Percentiles rank a stretch among this genome's conserved stretches.
These are phyloP conservation scores for Drosophila mayaguana DNA, from an alignment of 2,888 invertebrate species.

Conservation along the genomic window DNA sequence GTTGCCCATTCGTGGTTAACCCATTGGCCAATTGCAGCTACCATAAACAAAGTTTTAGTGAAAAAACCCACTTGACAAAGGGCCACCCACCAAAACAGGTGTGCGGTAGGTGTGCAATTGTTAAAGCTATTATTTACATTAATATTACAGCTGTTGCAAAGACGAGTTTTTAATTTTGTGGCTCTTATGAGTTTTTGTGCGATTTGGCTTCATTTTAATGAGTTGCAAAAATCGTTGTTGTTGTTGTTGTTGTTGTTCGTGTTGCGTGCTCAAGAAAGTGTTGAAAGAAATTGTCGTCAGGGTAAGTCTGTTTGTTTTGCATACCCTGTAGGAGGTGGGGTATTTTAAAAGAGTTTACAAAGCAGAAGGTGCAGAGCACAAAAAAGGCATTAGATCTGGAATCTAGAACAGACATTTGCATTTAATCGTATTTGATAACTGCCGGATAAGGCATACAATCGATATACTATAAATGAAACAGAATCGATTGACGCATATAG, in stretches of 20 bases:
- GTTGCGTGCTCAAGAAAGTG: constrained; percentile 68
- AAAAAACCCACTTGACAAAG: constrained; percentile 42
- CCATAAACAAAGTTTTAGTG: not conserved
- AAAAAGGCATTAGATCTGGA: not conserved
- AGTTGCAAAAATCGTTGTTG: constrained; percentile 38
- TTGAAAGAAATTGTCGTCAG: constrained; percentile 58
- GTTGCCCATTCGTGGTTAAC: constrained; percentile 30
- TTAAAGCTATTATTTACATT: constrained; percentile 12
- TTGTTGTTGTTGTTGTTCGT: constrained; percentile 36
- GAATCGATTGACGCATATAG: no score
- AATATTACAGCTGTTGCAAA: constrained; percentile 1
- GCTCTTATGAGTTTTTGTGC: constrained; percentile 42
- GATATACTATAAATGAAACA: not conserved
- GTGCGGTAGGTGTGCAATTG: constrained; percentile 14
- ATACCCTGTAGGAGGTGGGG: constrained; percentile 4
- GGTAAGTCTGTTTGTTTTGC: constrained; percentile 18
- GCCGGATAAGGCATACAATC: not conserved
- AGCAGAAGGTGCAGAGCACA: no score
- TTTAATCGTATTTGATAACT: not conserved
- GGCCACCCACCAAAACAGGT: constrained; percentile 46
- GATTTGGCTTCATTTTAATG: constrained; percentile 59
- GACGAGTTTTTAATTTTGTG: constrained; percentile 24
- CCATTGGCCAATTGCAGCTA: constrained; percentile 44
- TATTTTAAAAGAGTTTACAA: not conserved
- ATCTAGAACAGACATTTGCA: no score